Evolutionary conservation across 2,797 vertebrate genomes (phyloP), one percentile per base, ranked within the genome.

Genomic region (Sternotherus odoratus): DNA sequence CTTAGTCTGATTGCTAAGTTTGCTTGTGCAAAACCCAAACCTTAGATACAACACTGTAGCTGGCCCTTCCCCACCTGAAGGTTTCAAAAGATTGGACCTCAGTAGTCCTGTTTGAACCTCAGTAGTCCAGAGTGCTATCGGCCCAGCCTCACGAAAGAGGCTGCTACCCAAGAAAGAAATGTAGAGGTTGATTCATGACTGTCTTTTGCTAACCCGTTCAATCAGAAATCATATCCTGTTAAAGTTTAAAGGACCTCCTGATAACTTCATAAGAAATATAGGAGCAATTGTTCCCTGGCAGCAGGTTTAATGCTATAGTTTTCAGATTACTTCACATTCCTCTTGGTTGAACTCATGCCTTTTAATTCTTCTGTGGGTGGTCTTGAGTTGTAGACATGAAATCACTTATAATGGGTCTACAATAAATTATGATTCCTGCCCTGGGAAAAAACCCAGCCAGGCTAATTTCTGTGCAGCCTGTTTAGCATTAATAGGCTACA

Each of bases 101-200:
- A n/a, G n/a, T n/a, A n/a, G n/a, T n/a, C 94, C 26, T 28, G 6
- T 15, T 28, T 48, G 43, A 75, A 75, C 13, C 6, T 30, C 94
- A 95, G 93, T 94, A 95, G 94, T 78, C 39, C 69, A 79, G 93
- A 95, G 91, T 89, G 91, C 78, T 95, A 96, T 96, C 90, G 93
- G 80, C 92, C 91, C 92, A 91, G 82, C 39, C 50, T 91, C 85
- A 53, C 91, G 85, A 88, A 60, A 85, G 91, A 96, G 82, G 56
- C 88, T 95, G 78, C 84, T 75, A 80, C 78, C 78, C 69, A 88
- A 95, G 81, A 89, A 94, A 93, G 79, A 91, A 96, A 88, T 53
- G n/a, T 53, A 66, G 75, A 92, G 78, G 95, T 69, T 91, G 92
- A 95, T 97, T 93, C 82, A 93, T 96, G 93, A 82, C 82, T 90